These are phyloP conservation scores for Amiota mariae DNA, from an alignment of 2,888 invertebrate species.

Conservation along the genomic window DNA sequence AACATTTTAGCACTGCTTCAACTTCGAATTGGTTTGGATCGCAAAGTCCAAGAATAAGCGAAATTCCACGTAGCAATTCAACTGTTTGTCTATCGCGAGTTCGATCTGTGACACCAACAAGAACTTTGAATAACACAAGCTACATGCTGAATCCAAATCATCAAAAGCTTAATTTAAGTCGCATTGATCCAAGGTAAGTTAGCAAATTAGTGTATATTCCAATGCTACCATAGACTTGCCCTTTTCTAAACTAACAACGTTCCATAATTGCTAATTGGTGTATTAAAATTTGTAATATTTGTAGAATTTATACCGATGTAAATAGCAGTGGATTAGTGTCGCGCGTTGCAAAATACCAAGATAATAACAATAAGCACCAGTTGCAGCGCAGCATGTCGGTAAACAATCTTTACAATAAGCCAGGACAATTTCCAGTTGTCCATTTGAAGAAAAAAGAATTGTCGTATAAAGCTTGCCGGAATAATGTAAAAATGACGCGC, in stretches of 20 bases:
- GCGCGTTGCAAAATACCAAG: slow-evolving; percentile 75
- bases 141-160: slow-evolving; percentile 38
- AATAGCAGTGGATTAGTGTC: slow-evolving; percentile 75
- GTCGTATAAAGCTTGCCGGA: slow-evolving; percentile 64
- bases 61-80: slow-evolving; percentile 52
- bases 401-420: slow-evolving; percentile 72
- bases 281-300: background rate
- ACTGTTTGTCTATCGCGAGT: slow-evolving; percentile 39
- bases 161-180: slow-evolving; percentile 56
- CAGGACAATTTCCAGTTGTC: slow-evolving; percentile 75
- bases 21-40: slow-evolving; percentile 56
- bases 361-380: slow-evolving; percentile 56
- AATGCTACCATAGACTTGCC: background rate
- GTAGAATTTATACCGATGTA: slow-evolving; percentile 74
- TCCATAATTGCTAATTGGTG: background rate
- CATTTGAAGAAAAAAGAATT: slow-evolving; percentile 74
- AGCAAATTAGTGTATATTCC: background rate
- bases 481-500: slow-evolving; percentile 64
- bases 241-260: background rate
- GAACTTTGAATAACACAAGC: slow-evolving; percentile 34
- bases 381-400: slow-evolving; percentile 70
- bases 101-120: slow-evolving; percentile 18
- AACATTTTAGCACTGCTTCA: slow-evolving; percentile 12
- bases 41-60: slow-evolving; percentile 53
- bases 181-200: slow-evolving; percentile 67